Evolutionary conservation across 2,797 vertebrate genomes (phyloP).

Genomic region (Lagocephalus sceleratus): DNA sequence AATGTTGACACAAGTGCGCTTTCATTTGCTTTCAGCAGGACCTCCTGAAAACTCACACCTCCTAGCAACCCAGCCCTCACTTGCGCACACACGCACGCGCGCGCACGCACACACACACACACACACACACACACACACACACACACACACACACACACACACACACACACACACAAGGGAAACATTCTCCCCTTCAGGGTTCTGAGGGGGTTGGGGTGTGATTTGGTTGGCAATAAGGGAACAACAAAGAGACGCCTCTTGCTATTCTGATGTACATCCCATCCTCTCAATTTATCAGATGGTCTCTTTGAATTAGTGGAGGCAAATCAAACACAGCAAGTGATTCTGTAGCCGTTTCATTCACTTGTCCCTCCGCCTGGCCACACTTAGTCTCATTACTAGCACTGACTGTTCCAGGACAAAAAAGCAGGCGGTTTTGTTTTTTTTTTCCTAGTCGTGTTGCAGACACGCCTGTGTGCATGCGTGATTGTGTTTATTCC

Average conservation of each 20-base stretch:
- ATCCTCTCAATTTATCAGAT: constrained; percentile 71
- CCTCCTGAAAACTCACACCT: constrained; percentile 69
- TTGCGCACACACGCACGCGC: background rate
- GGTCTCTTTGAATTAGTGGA: constrained; percentile 69
- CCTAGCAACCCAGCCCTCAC: constrained; percentile 53
- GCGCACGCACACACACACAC: constrained; percentile 18
- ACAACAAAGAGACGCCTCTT: constrained; percentile 65
- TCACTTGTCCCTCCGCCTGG: constrained; percentile 59
- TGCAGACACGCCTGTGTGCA: constrained; percentile 14
- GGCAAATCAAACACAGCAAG: constrained; percentile 64
- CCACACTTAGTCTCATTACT: constrained; percentile 64
- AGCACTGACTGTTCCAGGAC: constrained; percentile 36
- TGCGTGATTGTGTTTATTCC: constrained; percentile 8
- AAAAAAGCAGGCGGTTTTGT: constrained; percentile 42
- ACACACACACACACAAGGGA: constrained; percentile 42
- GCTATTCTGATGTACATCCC: constrained; percentile 72
- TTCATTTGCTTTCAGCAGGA: constrained; percentile 77
- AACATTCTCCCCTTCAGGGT: constrained; percentile 60
- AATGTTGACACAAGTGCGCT: constrained; percentile 73
- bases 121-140: constrained; percentile 1
- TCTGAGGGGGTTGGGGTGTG: constrained; percentile 55
- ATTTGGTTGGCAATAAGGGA: constrained; percentile 59
- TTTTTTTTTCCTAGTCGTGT: constrained; percentile 8
- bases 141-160: constrained; percentile 3
- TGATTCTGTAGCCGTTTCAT: constrained; percentile 62